Conservation (phyloP, 2,113 vertebrate species). For the Ciconia maguari region DNA sequence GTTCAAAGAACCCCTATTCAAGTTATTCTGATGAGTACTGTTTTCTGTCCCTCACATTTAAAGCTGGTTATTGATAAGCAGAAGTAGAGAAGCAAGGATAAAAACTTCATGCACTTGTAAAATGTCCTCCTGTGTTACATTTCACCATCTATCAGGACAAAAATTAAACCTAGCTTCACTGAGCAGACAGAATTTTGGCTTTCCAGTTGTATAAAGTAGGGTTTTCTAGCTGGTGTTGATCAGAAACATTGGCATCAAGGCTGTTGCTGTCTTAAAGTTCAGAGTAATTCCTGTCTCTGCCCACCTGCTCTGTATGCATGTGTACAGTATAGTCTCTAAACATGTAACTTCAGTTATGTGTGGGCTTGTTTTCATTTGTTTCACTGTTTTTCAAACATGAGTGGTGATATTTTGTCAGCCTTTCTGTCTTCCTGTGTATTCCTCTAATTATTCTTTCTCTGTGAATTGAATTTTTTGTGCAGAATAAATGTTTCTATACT, state of each 20-base stretch:
- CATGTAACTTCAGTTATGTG: neutral
- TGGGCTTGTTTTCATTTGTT: neutral
- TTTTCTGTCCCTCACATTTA: neutral
- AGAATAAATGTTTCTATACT: neutral
- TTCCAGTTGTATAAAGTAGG: neutral
- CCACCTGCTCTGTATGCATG: neutral
- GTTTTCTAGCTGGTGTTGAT: neutral
- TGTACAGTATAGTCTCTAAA: neutral
- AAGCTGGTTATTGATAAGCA: neutral
- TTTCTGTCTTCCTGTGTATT: neutral
- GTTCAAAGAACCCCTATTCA: neutral
- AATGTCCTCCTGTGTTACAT: neutral
- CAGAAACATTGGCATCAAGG: neutral
- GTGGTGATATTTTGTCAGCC: neutral
- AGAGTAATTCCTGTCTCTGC: neutral
- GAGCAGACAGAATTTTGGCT: neutral
- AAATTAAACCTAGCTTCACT: neutral
- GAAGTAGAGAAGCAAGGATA: neutral
- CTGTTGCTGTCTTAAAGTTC: neutral
- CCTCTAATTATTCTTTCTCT: neutral
- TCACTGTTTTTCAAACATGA: neutral
- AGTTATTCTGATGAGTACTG: neutral
- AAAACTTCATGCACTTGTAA: neutral
- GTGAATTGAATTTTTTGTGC: neutral
- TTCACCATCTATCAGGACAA: neutral